These are phyloP conservation scores for Gymnocypris eckloni DNA, from an alignment of 2,797 vertebrate species.

Conservation along the genomic window DNA sequence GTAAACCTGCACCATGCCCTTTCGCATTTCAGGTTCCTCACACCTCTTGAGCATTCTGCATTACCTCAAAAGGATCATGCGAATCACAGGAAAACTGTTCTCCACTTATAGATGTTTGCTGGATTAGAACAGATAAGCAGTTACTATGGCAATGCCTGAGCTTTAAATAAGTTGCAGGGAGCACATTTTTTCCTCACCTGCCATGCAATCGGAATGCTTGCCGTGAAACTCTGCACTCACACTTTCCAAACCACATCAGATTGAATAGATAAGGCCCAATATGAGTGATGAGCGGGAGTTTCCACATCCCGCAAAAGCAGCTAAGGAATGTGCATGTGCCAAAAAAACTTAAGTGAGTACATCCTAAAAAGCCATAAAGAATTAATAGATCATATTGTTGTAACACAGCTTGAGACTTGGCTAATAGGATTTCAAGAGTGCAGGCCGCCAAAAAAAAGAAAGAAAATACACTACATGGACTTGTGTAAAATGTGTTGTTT, in stretches of 20 bases:
- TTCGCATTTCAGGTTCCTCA: slow-evolving; percentile 20
- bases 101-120: slow-evolving; percentile 48
- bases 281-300: slow-evolving; percentile 42
- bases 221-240: slow-evolving; percentile 5
- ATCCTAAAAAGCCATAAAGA: slow-evolving; percentile 39
- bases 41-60: slow-evolving; percentile 17
- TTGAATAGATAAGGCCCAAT: slow-evolving; percentile 11
- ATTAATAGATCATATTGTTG: slow-evolving; percentile 36
- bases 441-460: not conserved
- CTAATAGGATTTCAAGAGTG: not conserved
- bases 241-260: slow-evolving; percentile 38
- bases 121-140: slow-evolving; percentile 51
- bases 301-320: slow-evolving; percentile 41
- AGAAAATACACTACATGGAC: not conserved
- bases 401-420: slow-evolving; percentile 23
- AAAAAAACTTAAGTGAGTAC: slow-evolving; percentile 45
- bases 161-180: slow-evolving; percentile 42
- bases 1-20: slow-evolving; percentile 3
- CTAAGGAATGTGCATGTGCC: slow-evolving; percentile 22
- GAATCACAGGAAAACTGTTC: slow-evolving; percentile 41
- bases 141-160: slow-evolving; percentile 62
- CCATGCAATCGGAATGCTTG: not conserved
- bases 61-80: slow-evolving; percentile 39
- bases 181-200: slow-evolving; percentile 41
- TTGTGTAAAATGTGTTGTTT: slow-evolving; percentile 2